Evolutionary conservation across 2,113 vertebrate genomes (phyloP), one percentile per base, ranked within the genome.

Genomic region (Hyaena hyaena): DNA sequence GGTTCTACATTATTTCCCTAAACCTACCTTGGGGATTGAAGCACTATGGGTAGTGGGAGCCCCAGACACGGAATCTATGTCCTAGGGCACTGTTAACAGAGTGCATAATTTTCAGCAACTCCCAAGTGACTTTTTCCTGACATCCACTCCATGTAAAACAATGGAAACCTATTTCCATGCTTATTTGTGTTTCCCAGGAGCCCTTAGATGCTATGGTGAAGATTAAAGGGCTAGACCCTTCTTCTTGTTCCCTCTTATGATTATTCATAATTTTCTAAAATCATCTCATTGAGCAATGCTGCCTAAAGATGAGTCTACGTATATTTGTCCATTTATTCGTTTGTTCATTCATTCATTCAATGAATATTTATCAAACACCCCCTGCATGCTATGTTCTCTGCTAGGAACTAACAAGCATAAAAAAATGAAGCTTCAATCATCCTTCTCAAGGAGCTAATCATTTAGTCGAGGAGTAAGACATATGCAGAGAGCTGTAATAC

Each of bases 1-100:
- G 2, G 94, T 97, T 98, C 98, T 96, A 90, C 3, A n/a, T 95
- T 97, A 98, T 97, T 98, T 97, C 98, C 97, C 97, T 98, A 97
- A 97, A 90, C 95, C 96, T 68, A 97, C 97, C 96, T 87, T 97
- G 96, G 95, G 96, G 93, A 92, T 69, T 97, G 90, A 95, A 95
- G 84, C 71, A 71, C 65, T 69, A 61, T 93, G 63, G 85, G 93
- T 97, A 96, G 86, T 33, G 55, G 94, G 93, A 85, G 83, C 0
- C 92, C 84, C 82, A 97, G 96, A 96, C 81, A n/a, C 5, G 2
- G 33, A 93, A 89, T 86, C 79, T 83, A 1, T 94, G 97, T 97
- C 95, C 93, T 97, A 91, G 85, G 96, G 95, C 96, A 71, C 86
- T 80, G 68, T 97, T 93, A 95, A 87, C 71, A 76, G 79, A 76